Evolutionary conservation across 2,888 invertebrate genomes (phyloP), one percentile per base, ranked within the genome.

Genomic region (Drosophila paracracens): DNA sequence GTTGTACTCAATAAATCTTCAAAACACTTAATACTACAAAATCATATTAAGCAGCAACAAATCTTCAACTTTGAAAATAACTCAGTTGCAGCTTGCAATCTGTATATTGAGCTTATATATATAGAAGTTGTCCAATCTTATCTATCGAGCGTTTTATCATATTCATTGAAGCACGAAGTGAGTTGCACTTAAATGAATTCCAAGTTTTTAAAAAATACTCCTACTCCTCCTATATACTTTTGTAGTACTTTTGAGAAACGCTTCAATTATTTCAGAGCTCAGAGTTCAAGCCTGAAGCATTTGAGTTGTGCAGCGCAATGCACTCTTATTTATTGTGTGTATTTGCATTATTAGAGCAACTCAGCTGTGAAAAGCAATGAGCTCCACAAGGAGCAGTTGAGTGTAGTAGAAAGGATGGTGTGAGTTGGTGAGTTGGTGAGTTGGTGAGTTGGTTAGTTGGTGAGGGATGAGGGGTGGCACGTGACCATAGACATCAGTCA

Each of bases 271-370:
- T 16, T 69, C 43, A 16, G 25, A 54, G 50, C 70, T 31, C 31
- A 62, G 36, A 70, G 72, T 60, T 65, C 56, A 16, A 27, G 58
- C 52, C 50, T 46, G 53, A 56, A 63, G 63, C 54, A 40, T n/a
- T 68, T 2, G 13, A 50, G 33, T 38, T 62, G 7, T 59, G 63
- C 64, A 68, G 46, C 76, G 74, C 66, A 74, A 59, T 57, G 68
- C 43, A 74, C 73, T 70, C 74, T 83, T 87, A 84, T 84, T 88
- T 83, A 89, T 84, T 88, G 77, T 89, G 83, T 82, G 83, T 82
- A 84, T 88, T 84, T 89, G 85, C 85, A 88, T 89, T 86, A 86
- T 80, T 76, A 67, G 73, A 80, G 59, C 76, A 76, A 76, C 72
- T 82, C 64, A 74, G 76, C 71, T 74, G 88, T 84, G 76, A 84